Evolutionary conservation across 2,888 invertebrate genomes (phyloP).

Genomic region (Phlogophora meticulosa): DNA sequence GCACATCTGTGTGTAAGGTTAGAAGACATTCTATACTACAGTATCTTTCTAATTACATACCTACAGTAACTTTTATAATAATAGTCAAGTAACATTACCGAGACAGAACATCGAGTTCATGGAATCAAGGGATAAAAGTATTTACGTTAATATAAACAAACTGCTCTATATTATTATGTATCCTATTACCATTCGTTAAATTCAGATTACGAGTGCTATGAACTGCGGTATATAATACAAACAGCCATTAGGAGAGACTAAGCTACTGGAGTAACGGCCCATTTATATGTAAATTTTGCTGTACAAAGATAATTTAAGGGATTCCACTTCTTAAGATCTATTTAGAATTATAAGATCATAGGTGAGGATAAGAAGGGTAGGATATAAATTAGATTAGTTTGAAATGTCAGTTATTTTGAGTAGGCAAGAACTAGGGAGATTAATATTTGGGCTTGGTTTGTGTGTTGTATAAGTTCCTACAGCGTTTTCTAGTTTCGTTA

Average conservation of each 20-base stretch:
- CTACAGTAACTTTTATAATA: conserved; percentile 5
- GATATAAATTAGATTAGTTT: conserved; percentile 55
- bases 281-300: conserved; percentile 86
- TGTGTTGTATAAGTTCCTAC: too few relatives aligned
- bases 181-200: conserved; percentile 70
- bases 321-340: conserved; percentile 72
- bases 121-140: conserved; percentile 26
- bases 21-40: too few relatives aligned
- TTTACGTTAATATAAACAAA: conserved; percentile 47
- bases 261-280: conserved; percentile 80
- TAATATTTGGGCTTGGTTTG: not conserved
- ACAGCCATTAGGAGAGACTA: conserved; percentile 80
- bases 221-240: conserved; percentile 76
- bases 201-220: conserved; percentile 69
- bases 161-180: conserved; percentile 55
- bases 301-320: conserved; percentile 79
- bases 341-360: conserved; percentile 49
- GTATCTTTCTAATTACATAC: too few relatives aligned
- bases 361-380: conserved; percentile 41
- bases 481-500: too few relatives aligned
- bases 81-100: conserved; percentile 3
- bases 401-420: conserved; percentile 33
- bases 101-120: conserved; percentile 6
- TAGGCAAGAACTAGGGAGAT: not conserved
- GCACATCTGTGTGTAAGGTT: too few relatives aligned